These are phyloP conservation scores for Menidia beryllina DNA, from an alignment of 2,113 vertebrate genomes.

Conservation along the genomic window DNA sequence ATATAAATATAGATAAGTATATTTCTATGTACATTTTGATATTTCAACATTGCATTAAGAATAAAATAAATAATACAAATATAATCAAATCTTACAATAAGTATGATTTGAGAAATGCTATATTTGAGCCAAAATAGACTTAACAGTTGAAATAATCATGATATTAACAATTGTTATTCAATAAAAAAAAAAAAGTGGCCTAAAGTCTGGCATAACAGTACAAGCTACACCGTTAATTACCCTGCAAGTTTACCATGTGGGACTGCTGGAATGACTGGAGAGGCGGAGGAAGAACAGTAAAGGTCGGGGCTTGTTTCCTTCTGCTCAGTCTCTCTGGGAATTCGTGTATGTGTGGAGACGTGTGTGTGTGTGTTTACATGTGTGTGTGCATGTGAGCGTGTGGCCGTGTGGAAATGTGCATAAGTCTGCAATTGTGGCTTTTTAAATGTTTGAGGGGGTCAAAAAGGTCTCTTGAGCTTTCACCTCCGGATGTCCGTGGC, in stretches of 20 bases:
- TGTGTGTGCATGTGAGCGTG: constrained; percentile 13
- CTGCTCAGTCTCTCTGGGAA: constrained; percentile 75
- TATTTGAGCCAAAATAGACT: constrained; percentile 80
- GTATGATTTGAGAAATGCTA: constrained; percentile 81
- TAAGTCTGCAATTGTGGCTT: constrained; percentile 64
- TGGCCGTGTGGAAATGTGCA: constrained; percentile 33
- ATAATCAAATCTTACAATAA: constrained; percentile 79
- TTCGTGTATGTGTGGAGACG: constrained; percentile 36
- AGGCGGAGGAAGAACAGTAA: constrained; percentile 77
- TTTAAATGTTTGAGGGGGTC: constrained; percentile 45
- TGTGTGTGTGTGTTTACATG: constrained; percentile 38
- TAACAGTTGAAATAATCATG: constrained; percentile 75
- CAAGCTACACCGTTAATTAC: constrained; percentile 87
- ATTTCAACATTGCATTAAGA: constrained; percentile 84
- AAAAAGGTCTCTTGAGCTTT: constrained; percentile 76
- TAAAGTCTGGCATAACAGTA: constrained; percentile 84
- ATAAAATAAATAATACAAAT: constrained; percentile 87
- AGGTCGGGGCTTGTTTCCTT: constrained; percentile 65
- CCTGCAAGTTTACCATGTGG: constrained; percentile 90
- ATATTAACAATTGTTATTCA: constrained; percentile 74
- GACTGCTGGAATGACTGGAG: constrained; percentile 95
- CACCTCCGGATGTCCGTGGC: constrained; percentile 94
- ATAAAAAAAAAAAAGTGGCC: constrained; percentile 64
- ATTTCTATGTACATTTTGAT: constrained; percentile 85
- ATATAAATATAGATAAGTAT: constrained; percentile 85